Evolutionary conservation across 2,888 invertebrate species (phyloP).

Genomic region (Tenthredo amoena): DNA sequence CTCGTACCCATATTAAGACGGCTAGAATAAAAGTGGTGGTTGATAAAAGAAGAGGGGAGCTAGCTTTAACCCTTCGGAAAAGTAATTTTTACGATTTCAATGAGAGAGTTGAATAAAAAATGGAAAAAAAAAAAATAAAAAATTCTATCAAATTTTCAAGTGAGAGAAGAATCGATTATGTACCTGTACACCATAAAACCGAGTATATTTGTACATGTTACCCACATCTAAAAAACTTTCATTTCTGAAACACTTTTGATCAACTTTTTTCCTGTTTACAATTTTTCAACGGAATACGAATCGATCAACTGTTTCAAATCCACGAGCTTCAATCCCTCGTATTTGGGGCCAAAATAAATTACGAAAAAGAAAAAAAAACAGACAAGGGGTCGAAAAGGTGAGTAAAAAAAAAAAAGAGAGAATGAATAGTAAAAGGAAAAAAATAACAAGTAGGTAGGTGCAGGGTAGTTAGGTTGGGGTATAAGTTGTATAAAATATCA

Average conservation of each 20-base stretch:
- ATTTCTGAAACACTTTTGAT: too few species aligned
- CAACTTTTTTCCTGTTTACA: too few species aligned
- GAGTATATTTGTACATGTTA: too few species aligned
- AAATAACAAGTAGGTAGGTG: neutral
- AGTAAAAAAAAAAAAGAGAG: neutral
- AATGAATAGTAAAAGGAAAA: neutral
- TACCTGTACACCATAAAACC: too few species aligned
- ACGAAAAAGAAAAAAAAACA: neutral
- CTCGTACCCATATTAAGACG: neutral
- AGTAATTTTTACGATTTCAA: neutral
- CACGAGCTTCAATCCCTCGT: too few species aligned
- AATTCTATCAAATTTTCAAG: too few species aligned
- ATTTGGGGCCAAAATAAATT: too few species aligned
- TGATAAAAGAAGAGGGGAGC: neutral
- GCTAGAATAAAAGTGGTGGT: neutral
- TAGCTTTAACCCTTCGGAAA: neutral
- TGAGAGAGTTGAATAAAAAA: neutral
- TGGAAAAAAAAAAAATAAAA: neutral
- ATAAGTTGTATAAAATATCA: neutral
- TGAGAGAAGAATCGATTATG: too few species aligned
- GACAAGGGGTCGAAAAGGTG: neutral
- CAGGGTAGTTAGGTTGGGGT: neutral
- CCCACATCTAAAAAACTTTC: too few species aligned
- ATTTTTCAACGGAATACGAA: too few species aligned
- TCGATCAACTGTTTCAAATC: too few species aligned